Conservation (phyloP, 2,888 invertebrate genomes). For the Chirona hameri region DNA sequence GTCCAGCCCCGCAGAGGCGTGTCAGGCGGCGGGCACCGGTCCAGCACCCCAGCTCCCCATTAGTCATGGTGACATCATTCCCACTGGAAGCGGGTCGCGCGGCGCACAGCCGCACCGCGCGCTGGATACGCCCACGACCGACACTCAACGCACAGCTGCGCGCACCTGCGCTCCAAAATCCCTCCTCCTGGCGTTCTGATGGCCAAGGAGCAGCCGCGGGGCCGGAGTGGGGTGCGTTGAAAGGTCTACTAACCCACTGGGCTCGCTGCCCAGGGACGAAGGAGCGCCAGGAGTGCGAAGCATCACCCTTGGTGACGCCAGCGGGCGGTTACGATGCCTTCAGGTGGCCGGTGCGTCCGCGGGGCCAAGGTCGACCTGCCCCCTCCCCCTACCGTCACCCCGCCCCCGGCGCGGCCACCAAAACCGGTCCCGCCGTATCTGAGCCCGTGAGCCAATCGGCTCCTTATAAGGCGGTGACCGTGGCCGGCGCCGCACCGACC, state of each 20-base stretch:
- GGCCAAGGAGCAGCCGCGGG: not conserved
- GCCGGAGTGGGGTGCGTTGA: not conserved
- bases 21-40: no score
- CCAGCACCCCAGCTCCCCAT: not conserved
- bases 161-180: not conserved
- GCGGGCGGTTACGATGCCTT: not conserved
- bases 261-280: not conserved
- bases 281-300: not conserved
- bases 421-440: conserved; percentile 1
- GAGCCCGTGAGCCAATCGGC: not conserved
- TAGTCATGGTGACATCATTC: not conserved
- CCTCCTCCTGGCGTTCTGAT: not conserved
- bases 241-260: not conserved
- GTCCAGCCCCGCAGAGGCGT: no score
- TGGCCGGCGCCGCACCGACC: not conserved
- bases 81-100: no score
- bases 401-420: not conserved
- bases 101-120: no score
- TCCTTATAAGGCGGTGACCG: not conserved
- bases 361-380: conserved; percentile 2
- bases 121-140: no score
- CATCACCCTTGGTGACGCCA: not conserved
- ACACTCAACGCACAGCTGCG: no score
- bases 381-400: not conserved
- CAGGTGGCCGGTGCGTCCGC: not conserved